Evolutionary conservation across 2,113 vertebrate genomes (phyloP).

Genomic region (Xiphorhynchus elegans): DNA sequence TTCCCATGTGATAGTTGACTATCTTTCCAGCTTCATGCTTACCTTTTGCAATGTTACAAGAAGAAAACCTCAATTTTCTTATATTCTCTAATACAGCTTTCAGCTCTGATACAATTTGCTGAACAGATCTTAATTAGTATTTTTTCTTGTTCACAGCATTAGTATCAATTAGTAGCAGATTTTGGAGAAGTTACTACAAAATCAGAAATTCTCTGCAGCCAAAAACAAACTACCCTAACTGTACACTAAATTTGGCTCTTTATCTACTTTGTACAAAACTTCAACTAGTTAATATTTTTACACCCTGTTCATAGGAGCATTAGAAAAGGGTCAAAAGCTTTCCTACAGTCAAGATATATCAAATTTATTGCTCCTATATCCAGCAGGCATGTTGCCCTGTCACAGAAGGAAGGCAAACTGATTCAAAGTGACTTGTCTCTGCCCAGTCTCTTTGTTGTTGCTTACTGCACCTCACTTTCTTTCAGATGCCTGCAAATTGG

Average conservation of each 20-base stretch:
- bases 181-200: not conserved
- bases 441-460: not conserved
- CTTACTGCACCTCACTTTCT: not conserved
- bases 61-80: not conserved
- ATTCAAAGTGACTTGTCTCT: not conserved
- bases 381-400: not conserved
- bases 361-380: not conserved
- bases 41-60: not conserved
- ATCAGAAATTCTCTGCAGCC: not conserved
- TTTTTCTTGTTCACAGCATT: not conserved
- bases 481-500: not conserved
- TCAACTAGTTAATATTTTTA: not conserved
- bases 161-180: not conserved
- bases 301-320: not conserved
- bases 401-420: not conserved
- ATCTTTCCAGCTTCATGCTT: not conserved
- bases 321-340: not conserved
- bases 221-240: not conserved
- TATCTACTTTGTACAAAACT: not conserved
- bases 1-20: not conserved
- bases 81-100: not conserved
- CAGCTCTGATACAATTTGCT: not conserved
- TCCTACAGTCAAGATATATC: not conserved
- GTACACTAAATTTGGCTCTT: not conserved
- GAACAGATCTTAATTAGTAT: not conserved